Evolutionary conservation across 2,113 vertebrate species (phyloP).

Genomic region (Prunella himalayana): DNA sequence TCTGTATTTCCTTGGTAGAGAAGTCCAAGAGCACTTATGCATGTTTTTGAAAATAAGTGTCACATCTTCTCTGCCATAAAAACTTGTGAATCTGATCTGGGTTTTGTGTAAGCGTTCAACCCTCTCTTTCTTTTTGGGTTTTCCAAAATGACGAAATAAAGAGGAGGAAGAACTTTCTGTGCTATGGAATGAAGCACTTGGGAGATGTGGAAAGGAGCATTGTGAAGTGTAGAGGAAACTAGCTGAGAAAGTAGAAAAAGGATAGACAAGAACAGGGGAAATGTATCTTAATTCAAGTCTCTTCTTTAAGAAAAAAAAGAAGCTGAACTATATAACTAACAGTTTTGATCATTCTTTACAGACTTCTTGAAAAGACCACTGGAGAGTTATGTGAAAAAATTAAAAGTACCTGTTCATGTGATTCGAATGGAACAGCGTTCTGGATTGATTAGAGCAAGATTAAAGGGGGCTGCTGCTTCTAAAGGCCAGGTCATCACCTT

Average conservation of each 20-base stretch:
- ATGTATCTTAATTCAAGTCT: neutral
- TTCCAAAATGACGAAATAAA: neutral
- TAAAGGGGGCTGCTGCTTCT: conserved; percentile 93
- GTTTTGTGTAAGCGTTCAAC: neutral
- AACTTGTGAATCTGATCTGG: neutral
- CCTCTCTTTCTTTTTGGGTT: neutral
- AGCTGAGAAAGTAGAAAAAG: neutral
- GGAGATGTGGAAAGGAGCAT: neutral
- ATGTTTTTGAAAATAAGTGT: neutral
- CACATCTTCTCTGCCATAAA: neutral
- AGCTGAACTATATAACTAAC: neutral
- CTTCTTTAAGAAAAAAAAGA: neutral
- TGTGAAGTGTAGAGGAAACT: neutral
- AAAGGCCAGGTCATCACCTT: conserved; percentile 98
- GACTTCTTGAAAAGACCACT: conserved; percentile 94
- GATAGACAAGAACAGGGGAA: neutral
- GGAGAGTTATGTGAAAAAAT: conserved; percentile 90
- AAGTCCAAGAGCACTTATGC: neutral
- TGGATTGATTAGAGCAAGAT: conserved; percentile 93
- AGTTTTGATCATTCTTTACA: conserved; percentile 57
- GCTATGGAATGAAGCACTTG: neutral
- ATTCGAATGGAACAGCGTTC: conserved; percentile 98
- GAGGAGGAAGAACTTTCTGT: neutral
- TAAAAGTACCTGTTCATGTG: conserved; percentile 90
- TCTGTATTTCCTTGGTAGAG: neutral